phyloP scores from a whole-genome alignment of 1,140 invertebrate genomes.

The Apis dorsata region DNA sequence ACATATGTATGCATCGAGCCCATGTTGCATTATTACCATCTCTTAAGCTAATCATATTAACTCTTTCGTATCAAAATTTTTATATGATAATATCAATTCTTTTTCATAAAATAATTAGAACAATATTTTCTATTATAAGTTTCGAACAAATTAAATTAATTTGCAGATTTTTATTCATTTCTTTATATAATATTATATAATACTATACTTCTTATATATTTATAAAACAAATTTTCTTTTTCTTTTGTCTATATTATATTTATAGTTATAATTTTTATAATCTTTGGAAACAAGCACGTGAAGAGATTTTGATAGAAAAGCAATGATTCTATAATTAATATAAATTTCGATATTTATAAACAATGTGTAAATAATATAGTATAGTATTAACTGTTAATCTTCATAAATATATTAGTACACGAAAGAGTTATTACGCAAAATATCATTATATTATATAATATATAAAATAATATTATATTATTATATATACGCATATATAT shows the following conservation, averaged over 20 bases:
- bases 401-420: background rate
- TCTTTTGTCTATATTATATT: background rate
- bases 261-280: background rate
- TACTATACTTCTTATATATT: too few species aligned
- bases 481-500: slow-evolving; percentile 37
- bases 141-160: background rate
- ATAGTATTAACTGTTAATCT: background rate
- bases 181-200: too few species aligned
- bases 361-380: slow-evolving; percentile 23
- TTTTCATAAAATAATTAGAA: background rate
- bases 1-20: slow-evolving; percentile 26
- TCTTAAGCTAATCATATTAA: background rate
- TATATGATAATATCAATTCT: background rate
- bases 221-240: too few species aligned
- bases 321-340: slow-evolving; percentile 15
- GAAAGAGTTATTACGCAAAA: slow-evolving; percentile 1
- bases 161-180: too few species aligned
- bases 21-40: background rate
- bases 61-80: background rate
- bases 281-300: slow-evolving; percentile 31
- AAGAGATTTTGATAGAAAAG: slow-evolving; percentile 30
- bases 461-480: slow-evolving; percentile 10
- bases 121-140: background rate
- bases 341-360: slow-evolving; percentile 13
- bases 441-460: slow-evolving; percentile 4